Base-by-base conservation (phyloP, 2,888 invertebrate species). In the Scaptomyza tumidula region DNA sequence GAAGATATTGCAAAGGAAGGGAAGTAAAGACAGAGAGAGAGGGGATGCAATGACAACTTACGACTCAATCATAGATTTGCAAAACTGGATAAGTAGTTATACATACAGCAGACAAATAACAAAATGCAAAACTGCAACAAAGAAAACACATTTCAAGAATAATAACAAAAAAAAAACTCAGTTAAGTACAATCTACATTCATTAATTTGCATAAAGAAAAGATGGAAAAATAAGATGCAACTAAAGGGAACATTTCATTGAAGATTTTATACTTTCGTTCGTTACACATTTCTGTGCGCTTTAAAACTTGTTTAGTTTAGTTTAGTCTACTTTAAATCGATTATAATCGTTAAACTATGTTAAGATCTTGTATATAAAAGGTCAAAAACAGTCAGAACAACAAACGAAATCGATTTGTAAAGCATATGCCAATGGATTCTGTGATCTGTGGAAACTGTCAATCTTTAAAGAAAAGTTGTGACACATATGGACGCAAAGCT, bases 11-110 rank as follows among this genome's bases (percentile, higher is more conserved):
- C 3, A 24, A 24, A 24, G 24, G 24, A 0, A 24, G 24, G 2
- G 19, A 45, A 6, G 9, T 2, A 3, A 19, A 0, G 5, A 13
- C 6, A 24, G 27, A n/a, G 52, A 1, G n/a, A 4, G 19, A 16
- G 48, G n/a, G 7, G 16, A 13, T 41, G 14, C 50, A 50, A 56
- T 59, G 63, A 35, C 41, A 56, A 59, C 24, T 44, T 57, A 43
- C 39, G 24, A 45, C 24, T 19, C 55, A 44, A 37, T 16, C 48
- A 24, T 13, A 59, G 59, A 49, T 45, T 56, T 52, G 31, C 48
- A 56, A 24, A 41, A 49, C 52, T 9, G 48, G 11, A 44, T 59
- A 61, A 66, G 49, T 48, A 33, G 19, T 24, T 2, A 24, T 24
- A 24, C 24, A 24, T 5, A 24, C 19, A 31, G 7, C 29, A 14